Evolutionary conservation across 2,113 vertebrate genomes (phyloP).

Genomic region (Platanista minor): DNA sequence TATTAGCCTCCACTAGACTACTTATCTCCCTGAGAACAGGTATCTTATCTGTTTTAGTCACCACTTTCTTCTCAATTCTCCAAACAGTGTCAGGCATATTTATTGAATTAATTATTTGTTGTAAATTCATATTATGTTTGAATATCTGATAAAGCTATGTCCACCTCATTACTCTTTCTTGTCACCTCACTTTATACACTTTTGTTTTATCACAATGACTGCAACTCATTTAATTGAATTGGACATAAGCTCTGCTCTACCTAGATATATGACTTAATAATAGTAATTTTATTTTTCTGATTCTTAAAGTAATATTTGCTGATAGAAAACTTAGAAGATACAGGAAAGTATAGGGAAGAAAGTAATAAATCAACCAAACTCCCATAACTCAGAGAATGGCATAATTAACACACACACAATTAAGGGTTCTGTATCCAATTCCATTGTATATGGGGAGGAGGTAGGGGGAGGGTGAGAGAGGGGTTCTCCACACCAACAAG

Average conservation of each 20-base stretch:
- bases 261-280: background rate
- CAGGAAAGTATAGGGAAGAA: background rate
- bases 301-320: background rate
- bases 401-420: background rate
- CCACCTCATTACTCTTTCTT: background rate
- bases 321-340: background rate
- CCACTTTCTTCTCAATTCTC: background rate
- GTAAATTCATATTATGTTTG: background rate
- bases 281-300: background rate
- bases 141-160: background rate
- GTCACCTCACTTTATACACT: background rate
- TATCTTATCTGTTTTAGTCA: background rate
- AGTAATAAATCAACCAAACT: background rate
- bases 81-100: background rate
- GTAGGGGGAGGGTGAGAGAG: background rate
- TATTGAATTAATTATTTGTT: background rate
- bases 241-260: background rate
- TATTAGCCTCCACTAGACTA: background rate
- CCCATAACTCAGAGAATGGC: background rate
- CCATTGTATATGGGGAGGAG: background rate
- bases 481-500: background rate
- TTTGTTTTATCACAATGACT: background rate
- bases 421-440: background rate
- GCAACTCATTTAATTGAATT: background rate
- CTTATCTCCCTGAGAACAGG: background rate